Conservation (phyloP, 2,113 vertebrate species). For the Tonatia bakeri region DNA sequence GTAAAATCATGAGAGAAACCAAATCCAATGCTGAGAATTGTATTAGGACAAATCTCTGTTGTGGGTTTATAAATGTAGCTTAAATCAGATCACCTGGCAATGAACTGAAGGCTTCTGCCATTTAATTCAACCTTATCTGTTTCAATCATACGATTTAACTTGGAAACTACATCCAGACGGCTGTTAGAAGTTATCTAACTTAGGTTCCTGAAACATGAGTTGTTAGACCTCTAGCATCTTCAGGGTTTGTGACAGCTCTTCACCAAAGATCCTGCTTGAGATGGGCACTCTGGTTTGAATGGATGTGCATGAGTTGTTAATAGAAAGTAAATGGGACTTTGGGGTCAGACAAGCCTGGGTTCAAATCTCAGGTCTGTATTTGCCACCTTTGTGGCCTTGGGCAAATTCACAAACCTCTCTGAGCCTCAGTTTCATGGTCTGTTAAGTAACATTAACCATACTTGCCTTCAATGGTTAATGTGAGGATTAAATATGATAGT, state of each 20-base stretch:
- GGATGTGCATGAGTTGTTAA: background rate
- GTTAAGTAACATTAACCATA: background rate
- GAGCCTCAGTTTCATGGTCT: background rate
- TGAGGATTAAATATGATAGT: background rate
- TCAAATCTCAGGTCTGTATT: background rate
- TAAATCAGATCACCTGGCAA: conserved; percentile 21
- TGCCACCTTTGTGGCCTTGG: background rate
- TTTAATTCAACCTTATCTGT: background rate
- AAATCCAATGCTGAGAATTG: background rate
- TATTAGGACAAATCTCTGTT: background rate
- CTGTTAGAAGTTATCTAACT: conserved; percentile 11
- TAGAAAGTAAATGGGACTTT: background rate
- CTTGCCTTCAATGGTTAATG: background rate
- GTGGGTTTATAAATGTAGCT: background rate
- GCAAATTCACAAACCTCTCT: background rate
- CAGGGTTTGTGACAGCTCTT: background rate
- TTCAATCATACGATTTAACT: conserved; percentile 15
- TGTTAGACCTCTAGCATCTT: background rate
- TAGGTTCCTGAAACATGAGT: background rate
- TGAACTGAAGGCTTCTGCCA: background rate
- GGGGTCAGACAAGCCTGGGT: background rate
- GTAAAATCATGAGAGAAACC: background rate
- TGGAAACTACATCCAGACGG: conserved; percentile 36
- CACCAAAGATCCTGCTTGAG: background rate
- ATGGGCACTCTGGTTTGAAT: background rate